These are phyloP conservation scores for Andrena bicolor DNA, from an alignment of 2,888 invertebrate genomes.

Conservation along the genomic window DNA sequence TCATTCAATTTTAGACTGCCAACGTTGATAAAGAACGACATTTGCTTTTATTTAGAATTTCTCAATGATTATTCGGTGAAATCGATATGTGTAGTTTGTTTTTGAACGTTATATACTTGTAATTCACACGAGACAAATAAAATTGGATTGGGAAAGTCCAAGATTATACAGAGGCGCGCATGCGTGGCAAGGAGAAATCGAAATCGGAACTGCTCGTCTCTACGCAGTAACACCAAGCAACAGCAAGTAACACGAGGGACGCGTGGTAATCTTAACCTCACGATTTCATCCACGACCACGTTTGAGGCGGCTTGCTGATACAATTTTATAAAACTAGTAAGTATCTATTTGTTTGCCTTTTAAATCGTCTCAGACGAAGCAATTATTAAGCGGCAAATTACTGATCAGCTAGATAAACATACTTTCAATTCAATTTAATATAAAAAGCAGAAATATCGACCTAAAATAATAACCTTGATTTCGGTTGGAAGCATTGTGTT, in stretches of 20 bases:
- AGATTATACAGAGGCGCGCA: conserved; percentile 15
- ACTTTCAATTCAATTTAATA: conserved; percentile 4
- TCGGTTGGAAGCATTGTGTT: neutral
- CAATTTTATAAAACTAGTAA: neutral
- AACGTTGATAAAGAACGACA: neutral
- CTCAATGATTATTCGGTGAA: neutral
- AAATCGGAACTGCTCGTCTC: conserved; percentile 6
- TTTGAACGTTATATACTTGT: neutral
- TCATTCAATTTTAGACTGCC: neutral
- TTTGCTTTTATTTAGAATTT: neutral
- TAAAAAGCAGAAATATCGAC: neutral
- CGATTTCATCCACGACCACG: conserved; percentile 26
- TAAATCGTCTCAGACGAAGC: neutral
- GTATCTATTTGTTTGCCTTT: neutral
- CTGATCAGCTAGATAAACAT: neutral
- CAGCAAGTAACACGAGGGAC: neutral
- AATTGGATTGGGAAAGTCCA: neutral
- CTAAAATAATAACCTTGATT: neutral
- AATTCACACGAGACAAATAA: neutral
- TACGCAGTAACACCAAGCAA: conserved; percentile 1
- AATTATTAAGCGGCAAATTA: neutral
- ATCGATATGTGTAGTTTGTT: neutral
- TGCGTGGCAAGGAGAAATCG: conserved; percentile 18
- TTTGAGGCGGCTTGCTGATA: conserved; percentile 8
- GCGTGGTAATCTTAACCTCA: conserved; percentile 48